These are phyloP conservation scores for Chanos chanos DNA, from an alignment of 2,797 vertebrate genomes.

Conservation along the genomic window DNA sequence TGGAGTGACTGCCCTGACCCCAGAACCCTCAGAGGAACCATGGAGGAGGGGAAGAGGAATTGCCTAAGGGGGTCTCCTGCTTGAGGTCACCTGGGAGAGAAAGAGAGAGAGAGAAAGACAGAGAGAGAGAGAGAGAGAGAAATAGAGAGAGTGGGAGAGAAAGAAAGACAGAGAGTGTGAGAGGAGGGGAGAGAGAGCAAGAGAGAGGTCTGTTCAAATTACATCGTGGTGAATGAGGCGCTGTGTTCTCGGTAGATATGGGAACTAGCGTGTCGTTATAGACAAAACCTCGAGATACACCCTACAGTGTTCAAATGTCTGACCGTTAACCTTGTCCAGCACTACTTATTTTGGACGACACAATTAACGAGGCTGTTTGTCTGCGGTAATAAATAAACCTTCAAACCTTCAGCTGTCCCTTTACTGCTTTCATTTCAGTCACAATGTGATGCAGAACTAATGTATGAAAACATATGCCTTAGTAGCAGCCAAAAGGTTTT, in stretches of 20 bases:
- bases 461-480: too few species aligned
- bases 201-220: neutral
- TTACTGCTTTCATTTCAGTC: too few species aligned
- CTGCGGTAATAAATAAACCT: too few species aligned
- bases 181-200: neutral
- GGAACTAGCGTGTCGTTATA: neutral
- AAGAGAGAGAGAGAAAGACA: neutral
- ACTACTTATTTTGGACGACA: too few species aligned
- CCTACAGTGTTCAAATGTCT: too few species aligned
- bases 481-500: too few species aligned
- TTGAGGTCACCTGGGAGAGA: neutral
- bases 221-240: neutral
- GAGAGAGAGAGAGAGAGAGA: neutral
- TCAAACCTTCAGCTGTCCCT: too few species aligned
- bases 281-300: too few species aligned
- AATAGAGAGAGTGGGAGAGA: neutral
- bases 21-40: conserved; percentile 21
- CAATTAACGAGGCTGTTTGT: too few species aligned
- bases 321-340: too few species aligned
- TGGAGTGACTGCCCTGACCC: conserved; percentile 35
- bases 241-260: conserved; percentile 5
- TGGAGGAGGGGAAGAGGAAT: conserved; percentile 7
- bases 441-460: too few species aligned
- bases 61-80: conserved; percentile 5
- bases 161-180: too few species aligned